phyloP scores from a whole-genome alignment of 2,113 vertebrate genomes.

The Ceyx cyanopectus region DNA sequence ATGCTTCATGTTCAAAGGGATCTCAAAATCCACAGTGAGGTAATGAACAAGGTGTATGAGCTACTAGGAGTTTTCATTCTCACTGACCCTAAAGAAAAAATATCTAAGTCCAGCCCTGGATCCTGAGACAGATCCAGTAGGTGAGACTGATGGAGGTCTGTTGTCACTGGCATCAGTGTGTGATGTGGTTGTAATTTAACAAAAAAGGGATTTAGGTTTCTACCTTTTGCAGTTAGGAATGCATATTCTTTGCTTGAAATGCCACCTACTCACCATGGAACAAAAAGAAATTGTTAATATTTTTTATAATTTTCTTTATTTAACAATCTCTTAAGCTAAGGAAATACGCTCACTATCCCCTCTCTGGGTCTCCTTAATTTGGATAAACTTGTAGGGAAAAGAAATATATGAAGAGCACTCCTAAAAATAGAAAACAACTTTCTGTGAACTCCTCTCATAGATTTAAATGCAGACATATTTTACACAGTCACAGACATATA shows the following conservation, averaged over 20 bases:
- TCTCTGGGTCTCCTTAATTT: not conserved
- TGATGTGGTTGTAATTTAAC: not conserved
- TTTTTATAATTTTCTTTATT: not conserved
- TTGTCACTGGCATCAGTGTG: accelerated
- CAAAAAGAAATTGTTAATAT: not conserved
- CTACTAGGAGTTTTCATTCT: not conserved
- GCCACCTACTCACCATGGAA: not conserved
- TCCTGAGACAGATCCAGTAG: not conserved
- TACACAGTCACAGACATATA: not conserved
- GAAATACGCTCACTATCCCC: not conserved
- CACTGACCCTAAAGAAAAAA: not conserved
- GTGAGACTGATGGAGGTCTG: not conserved
- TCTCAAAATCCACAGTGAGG: not conserved
- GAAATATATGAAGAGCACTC: not conserved
- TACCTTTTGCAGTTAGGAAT: not conserved
- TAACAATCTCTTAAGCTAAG: not conserved
- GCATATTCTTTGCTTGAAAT: not conserved
- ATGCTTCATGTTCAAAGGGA: not conserved
- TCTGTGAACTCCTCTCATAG: not conserved
- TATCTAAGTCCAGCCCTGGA: not conserved
- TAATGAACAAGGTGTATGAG: accelerated
- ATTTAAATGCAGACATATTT: not conserved
- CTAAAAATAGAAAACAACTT: not conserved
- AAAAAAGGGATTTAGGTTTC: not conserved
- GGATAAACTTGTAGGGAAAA: not conserved